Evolutionary conservation across 2,888 invertebrate genomes (phyloP), one percentile per base, ranked within the genome.

Genomic region (Chrysolina haemoptera): DNA sequence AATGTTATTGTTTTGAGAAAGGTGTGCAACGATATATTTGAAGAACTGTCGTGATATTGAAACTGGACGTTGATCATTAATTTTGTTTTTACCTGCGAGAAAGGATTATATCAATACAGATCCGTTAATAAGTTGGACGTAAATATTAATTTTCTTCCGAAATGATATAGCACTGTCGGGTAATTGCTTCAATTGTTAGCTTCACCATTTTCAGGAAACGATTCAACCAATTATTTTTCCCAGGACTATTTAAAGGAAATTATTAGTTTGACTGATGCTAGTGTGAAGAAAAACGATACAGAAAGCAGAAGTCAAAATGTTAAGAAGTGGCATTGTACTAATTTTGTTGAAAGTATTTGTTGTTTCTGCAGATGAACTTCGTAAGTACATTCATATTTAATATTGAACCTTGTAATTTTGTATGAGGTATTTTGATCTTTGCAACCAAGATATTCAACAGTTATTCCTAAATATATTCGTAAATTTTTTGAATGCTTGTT

Each of bases 361-460:
- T 5, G 65, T 62, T 20, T 53, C 9, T 16, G 53, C 68, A 35
- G 73, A 59, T 11, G 77, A 79, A 55, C 64, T 79, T 20, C 78
- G 79, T 78, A 62, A 77, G 79, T 76, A 70, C 59, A 22, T 46
- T 46, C 6, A 48, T 67, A 62, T 64, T 65, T 73, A 11, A 35
- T 6, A 35, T 68, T 62, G 10, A n/a, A 20, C 62, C 14, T 41
- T 2, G 14, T n/a, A 20, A 20, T 27, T 11, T 3, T 5, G 35
- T 27, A 6, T 62, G 8, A 10, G 1, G n/a, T 22, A 22, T 35
- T 22, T 6, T 6, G 14, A 35, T 35, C 0, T 35, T 8, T 8
- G 35, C 35, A 35, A 35, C 35, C 35, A 6, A 8, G 8, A 35
- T 6, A 35, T 6, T 35, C 8, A 35, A 3, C 8, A 35, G 8